phyloP scores from a whole-genome alignment of 2,113 vertebrate species.

The Rhipidura dahli region DNA sequence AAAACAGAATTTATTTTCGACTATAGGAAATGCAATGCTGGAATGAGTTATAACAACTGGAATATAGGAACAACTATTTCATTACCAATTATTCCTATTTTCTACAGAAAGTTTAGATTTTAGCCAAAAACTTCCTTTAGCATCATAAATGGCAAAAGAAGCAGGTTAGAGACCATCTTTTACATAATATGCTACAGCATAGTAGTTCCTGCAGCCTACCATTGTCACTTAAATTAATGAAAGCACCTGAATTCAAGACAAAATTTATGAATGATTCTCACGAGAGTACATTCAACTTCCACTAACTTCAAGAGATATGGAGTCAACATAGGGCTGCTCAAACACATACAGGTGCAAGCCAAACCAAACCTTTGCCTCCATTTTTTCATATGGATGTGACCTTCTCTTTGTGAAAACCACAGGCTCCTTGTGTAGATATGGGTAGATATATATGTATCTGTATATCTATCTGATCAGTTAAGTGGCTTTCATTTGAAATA shows the following conservation, averaged over 20 bases:
- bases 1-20: neutral
- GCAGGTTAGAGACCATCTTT: neutral
- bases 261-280: neutral
- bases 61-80: neutral
- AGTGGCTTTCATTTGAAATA: neutral
- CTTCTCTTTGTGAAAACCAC: neutral
- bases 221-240: neutral
- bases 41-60: neutral
- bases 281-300: neutral
- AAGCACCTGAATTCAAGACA: neutral
- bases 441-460: neutral
- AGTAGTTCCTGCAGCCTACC: neutral
- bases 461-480: neutral
- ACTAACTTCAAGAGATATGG: neutral
- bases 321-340: neutral
- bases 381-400: neutral
- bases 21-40: neutral
- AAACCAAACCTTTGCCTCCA: neutral
- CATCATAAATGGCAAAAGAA: neutral
- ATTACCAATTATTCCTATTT: neutral
- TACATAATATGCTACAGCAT: neutral
- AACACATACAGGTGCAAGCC: neutral
- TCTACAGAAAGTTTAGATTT: neutral
- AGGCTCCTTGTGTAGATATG: neutral
- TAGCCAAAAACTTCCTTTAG: neutral